phyloP scores from a whole-genome alignment of 2,113 vertebrate species.

The Sigmodon hispidus region DNA sequence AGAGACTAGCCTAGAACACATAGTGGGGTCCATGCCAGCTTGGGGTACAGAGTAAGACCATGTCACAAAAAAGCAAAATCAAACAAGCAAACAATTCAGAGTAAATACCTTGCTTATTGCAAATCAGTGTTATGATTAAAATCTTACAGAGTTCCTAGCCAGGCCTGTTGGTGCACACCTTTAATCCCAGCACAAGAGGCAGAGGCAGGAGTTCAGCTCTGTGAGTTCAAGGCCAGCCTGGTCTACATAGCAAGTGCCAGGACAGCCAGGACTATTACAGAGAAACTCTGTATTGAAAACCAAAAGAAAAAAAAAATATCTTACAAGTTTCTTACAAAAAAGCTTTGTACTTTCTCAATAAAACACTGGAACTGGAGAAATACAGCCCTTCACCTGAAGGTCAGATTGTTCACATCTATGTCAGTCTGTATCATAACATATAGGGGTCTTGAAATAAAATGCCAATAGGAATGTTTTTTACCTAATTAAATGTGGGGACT shows the following conservation, averaged over 20 bases:
- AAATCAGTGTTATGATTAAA: background rate
- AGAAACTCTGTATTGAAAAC: background rate
- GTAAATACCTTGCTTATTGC: background rate
- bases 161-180: background rate
- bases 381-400: slow-evolving; percentile 1
- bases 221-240: too few relatives aligned
- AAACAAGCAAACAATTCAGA: background rate
- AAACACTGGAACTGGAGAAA: background rate
- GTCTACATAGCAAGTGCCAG: background rate
- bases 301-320: too few relatives aligned
- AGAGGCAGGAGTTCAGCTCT: background rate
- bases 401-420: background rate
- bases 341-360: slow-evolving; percentile 41
- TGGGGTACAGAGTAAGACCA: background rate
- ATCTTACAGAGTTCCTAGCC: background rate
- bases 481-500: background rate
- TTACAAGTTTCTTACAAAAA: background rate
- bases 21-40: background rate
- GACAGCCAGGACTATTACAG: background rate
- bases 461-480: slow-evolving; percentile 6
- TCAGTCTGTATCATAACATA: background rate
- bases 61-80: background rate
- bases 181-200: background rate
- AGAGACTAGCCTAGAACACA: background rate
- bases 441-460: slow-evolving; percentile 18